phyloP scores from a whole-genome alignment of 2,113 vertebrate species.

The Lophotis ruficrista region DNA sequence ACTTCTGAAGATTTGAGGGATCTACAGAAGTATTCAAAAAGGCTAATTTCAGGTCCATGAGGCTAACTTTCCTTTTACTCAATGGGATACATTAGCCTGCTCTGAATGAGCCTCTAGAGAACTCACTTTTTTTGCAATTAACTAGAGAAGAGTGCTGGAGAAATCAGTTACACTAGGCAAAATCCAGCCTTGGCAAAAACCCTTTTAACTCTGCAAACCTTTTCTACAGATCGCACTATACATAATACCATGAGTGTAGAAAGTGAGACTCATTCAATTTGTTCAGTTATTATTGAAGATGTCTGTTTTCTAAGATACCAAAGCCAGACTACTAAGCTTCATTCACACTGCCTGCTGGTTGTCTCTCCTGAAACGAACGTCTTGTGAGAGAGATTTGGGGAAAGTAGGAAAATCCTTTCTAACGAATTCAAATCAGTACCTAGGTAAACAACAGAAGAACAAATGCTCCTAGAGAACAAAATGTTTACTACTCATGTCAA shows the following conservation, averaged over 20 bases:
- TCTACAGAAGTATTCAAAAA: not conserved
- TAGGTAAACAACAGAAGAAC: not conserved
- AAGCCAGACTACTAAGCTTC: not conserved
- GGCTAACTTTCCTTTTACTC: not conserved
- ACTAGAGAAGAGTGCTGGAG: not conserved
- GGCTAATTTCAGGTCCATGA: not conserved
- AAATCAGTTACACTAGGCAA: not conserved
- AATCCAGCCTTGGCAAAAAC: not conserved
- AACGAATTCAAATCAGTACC: constrained; percentile 1
- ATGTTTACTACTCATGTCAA: not conserved
- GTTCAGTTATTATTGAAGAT: not conserved
- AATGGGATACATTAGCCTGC: not conserved
- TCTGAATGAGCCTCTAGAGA: not conserved
- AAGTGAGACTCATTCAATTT: not conserved
- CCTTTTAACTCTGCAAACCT: constrained; percentile 9
- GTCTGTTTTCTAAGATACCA: not conserved
- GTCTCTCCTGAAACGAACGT: not conserved
- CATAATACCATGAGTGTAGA: not conserved
- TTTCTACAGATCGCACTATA: not conserved
- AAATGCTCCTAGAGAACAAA: not conserved
- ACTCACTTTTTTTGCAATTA: not conserved
- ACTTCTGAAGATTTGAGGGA: not conserved
- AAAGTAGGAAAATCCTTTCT: not conserved
- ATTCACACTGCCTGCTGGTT: not conserved
- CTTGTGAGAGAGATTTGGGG: not conserved